These are phyloP conservation scores for Heptranchias perlo DNA, from an alignment of 2,113 vertebrate species.

Conservation along the genomic window DNA sequence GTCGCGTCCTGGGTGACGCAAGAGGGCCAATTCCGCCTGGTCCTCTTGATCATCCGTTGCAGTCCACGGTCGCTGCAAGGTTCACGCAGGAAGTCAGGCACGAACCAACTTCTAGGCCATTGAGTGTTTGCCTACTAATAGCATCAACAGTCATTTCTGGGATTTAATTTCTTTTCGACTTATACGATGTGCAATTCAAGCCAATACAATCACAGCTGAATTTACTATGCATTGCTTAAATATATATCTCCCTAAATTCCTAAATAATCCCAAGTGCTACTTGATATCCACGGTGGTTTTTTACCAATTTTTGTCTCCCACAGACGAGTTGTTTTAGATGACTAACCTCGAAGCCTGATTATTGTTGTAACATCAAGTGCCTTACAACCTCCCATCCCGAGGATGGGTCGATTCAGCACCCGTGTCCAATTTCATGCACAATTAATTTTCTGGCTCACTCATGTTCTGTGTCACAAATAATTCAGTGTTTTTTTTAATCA, in stretches of 20 bases:
- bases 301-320: neutral
- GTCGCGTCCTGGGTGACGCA: too few relatives aligned
- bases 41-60: too few relatives aligned
- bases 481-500: neutral
- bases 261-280: neutral
- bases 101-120: too few relatives aligned
- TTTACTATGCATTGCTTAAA: too few relatives aligned
- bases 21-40: too few relatives aligned
- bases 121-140: neutral
- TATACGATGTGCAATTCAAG: neutral
- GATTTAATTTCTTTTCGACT: neutral
- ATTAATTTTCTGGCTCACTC: constrained; percentile 13
- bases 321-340: neutral
- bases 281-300: neutral
- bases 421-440: constrained; percentile 24
- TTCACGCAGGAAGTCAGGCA: too few relatives aligned
- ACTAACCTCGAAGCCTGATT: neutral
- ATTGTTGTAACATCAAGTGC: neutral
- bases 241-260: neutral
- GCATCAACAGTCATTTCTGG: neutral
- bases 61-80: too few relatives aligned
- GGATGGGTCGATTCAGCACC: neutral
- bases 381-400: neutral
- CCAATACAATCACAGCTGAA: neutral
- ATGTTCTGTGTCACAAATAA: constrained; percentile 29